These are phyloP conservation scores for Cantharis flavilabris DNA, from an alignment of 2,888 invertebrate species.

Conservation along the genomic window DNA sequence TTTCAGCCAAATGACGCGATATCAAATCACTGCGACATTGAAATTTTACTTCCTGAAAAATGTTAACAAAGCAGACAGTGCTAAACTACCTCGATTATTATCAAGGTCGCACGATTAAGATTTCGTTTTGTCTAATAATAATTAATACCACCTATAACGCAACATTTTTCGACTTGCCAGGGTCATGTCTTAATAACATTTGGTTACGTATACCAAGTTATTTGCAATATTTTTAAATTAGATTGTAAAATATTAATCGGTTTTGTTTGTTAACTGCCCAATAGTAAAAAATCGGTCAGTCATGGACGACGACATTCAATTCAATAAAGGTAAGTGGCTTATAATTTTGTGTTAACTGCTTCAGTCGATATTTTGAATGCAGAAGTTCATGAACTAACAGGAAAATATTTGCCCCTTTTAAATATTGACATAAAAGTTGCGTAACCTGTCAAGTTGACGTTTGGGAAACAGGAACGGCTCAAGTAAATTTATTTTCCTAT, in stretches of 20 bases:
- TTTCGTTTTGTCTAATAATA: background rate
- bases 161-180: background rate
- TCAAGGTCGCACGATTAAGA: background rate
- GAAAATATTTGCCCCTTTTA: background rate
- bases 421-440: background rate
- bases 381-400: background rate
- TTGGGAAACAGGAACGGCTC: background rate
- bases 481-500: too few relatives aligned
- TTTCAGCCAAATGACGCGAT: background rate
- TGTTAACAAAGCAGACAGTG: background rate
- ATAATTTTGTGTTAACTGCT: background rate
- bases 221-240: background rate
- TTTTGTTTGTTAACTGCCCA: background rate
- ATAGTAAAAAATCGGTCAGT: background rate
- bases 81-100: background rate
- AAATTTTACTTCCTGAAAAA: background rate
- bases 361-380: background rate
- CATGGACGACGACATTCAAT: background rate
- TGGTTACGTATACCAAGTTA: background rate
- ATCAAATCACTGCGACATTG: background rate
- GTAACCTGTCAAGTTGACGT: background rate
- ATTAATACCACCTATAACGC: background rate
- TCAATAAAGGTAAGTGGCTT: background rate
- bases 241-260: background rate
- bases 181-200: background rate